Evolutionary conservation across 37 sponge, comb jelly and placozoan genomes (phyloP).

Genomic region (Agelas oroides): DNA sequence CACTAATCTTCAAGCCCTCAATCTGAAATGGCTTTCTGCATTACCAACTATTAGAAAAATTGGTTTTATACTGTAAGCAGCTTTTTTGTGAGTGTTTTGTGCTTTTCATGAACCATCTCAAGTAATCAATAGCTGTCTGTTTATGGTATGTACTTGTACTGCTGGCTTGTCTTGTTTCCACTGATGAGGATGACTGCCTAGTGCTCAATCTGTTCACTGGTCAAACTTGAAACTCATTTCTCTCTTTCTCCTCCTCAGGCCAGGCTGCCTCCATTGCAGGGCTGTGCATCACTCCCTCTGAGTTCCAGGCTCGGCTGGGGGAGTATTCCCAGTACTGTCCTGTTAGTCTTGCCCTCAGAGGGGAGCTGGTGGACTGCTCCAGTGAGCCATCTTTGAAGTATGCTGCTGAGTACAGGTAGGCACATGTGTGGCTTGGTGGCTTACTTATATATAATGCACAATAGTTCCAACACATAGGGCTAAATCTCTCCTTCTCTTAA

Average conservation of each 20-base stretch:
- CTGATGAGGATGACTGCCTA: too few species aligned
- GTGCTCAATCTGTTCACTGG: too few species aligned
- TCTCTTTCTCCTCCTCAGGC: slow-evolving; percentile 51
- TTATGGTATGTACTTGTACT: too few species aligned
- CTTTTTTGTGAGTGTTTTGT: background rate
- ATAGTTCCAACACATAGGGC: too few species aligned
- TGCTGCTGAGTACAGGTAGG: slow-evolving; percentile 81
- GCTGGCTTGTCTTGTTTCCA: too few species aligned
- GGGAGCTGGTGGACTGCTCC: slow-evolving; percentile 89
- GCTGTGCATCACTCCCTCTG: slow-evolving; percentile 89
- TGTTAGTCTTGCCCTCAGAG: slow-evolving; percentile 75
- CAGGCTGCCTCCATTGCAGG: slow-evolving; percentile 83
- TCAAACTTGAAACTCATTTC: background rate
- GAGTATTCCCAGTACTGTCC: slow-evolving; percentile 91
- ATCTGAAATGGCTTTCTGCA: background rate
- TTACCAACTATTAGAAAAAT: background rate
- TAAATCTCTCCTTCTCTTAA: too few species aligned
- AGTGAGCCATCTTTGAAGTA: slow-evolving; percentile 49
- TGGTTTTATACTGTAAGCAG: background rate
- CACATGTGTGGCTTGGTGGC: too few species aligned
- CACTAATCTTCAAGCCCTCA: background rate
- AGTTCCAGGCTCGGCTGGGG: slow-evolving; percentile 80
- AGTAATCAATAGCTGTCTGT: too few species aligned
- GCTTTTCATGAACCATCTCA: too few species aligned
- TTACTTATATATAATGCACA: too few species aligned